These are phyloP conservation scores for Echeneis naucrates DNA, from an alignment of 2,797 vertebrate genomes.

Conservation along the genomic window DNA sequence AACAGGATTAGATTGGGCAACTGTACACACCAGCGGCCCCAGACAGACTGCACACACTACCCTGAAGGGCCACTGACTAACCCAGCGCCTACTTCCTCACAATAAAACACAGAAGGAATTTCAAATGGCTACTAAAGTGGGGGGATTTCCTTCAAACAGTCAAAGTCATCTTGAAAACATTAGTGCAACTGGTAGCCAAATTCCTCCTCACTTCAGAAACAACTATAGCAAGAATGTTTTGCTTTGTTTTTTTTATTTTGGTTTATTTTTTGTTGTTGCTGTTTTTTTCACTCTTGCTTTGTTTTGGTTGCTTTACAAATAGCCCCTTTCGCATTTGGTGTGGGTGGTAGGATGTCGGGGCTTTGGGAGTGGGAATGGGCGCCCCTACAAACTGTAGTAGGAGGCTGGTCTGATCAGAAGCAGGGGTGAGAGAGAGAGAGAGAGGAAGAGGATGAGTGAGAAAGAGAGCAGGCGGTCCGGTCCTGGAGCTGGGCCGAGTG, in stretches of 20 bases:
- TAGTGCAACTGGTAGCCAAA: slow-evolving; percentile 87
- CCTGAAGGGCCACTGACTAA: slow-evolving; percentile 79
- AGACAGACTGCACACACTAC: slow-evolving; percentile 76
- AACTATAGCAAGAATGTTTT: slow-evolving; percentile 69
- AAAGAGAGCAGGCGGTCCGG: slow-evolving; percentile 72
- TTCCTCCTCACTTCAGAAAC: slow-evolving; percentile 82
- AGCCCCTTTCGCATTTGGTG: slow-evolving; percentile 53
- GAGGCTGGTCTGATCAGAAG: slow-evolving; percentile 70
- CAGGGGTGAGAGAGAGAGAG: slow-evolving; percentile 58
- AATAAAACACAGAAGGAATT: slow-evolving; percentile 85
- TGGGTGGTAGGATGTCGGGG: slow-evolving; percentile 56
- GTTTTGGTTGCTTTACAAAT: slow-evolving; percentile 46
- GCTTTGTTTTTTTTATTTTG: slow-evolving; percentile 22
- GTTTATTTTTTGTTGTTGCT: too few species aligned
- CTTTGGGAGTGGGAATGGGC: slow-evolving; percentile 24
- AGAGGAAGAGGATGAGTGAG: slow-evolving; percentile 61
- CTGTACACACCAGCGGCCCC: slow-evolving; percentile 64
- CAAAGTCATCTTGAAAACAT: slow-evolving; percentile 89
- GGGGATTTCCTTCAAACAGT: slow-evolving; percentile 87
- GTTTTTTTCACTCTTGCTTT: slow-evolving; percentile 19
- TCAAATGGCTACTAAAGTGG: slow-evolving; percentile 85
- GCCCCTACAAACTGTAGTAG: slow-evolving; percentile 35
- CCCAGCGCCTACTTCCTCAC: slow-evolving; percentile 83
- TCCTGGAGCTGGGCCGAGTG: slow-evolving; percentile 73
- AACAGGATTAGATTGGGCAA: slow-evolving; percentile 43